Conservation (phyloP, 2,797 vertebrate genomes). For the Coracias cyanogaster region DNA sequence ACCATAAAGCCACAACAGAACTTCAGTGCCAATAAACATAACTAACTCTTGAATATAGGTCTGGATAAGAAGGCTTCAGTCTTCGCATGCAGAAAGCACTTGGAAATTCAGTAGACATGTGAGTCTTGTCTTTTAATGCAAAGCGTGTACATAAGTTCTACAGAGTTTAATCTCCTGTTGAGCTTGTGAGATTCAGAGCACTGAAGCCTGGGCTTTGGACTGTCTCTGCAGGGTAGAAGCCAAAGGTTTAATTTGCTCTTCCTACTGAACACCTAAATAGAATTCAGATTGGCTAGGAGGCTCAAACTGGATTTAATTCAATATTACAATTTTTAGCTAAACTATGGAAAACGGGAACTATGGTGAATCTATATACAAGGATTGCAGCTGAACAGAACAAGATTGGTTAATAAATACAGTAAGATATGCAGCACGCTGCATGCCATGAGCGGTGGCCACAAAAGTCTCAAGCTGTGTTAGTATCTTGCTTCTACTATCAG, state of each 20-base stretch:
- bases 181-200: background rate
- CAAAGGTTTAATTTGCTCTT: background rate
- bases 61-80: background rate
- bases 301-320: background rate
- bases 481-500: background rate
- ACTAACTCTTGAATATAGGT: background rate
- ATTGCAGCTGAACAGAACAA: background rate
- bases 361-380: fast-evolving
- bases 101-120: background rate
- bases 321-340: background rate
- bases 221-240: background rate
- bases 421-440: background rate
- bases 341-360: background rate
- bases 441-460: background rate
- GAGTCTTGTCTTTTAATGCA: background rate
- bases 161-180: background rate
- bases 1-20: background rate
- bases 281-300: background rate
- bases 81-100: background rate
- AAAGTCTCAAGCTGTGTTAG: background rate
- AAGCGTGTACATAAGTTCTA: background rate
- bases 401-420: background rate
- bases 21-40: background rate
- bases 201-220: background rate
- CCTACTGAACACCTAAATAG: background rate